Base-by-base conservation (phyloP, 1,140 invertebrate species). In the Venturia canescens region DNA sequence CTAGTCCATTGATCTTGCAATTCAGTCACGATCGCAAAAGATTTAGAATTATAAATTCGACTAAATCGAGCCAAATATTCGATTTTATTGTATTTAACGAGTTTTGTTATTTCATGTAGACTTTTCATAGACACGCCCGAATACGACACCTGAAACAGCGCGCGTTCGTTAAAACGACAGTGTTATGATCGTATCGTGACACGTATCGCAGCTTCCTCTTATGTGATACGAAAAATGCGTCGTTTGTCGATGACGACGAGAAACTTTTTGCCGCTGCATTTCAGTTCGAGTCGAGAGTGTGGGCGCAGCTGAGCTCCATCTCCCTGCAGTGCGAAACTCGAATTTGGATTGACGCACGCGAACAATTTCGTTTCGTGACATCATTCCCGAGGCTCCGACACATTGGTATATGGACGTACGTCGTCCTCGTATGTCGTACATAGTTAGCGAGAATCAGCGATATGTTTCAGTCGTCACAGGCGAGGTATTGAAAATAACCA, bases 311-410 rank as follows among this genome's bases (percentile, higher is more conserved):
- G 53, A 26, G 29, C 50, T 80, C n/a, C n/a, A n/a, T n/a, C 48
- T 71, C 67, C 77, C 34, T 63, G 34, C 34, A 76, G 74, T 15
- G 74, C 44, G 34, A 72, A 80, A 81, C 80, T 70, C 74, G 66
- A 81, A 81, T 81, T 81, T 81, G 72, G 80, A 81, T 81, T 81
- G 80, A 77, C 80, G 80, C 80, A 81, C 74, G 63, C 80, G 31
- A 76, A 66, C 38, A 26, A 81, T 77, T 77, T 81, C 34, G 63
- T 26, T 44, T 23, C 63, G 80, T 81, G 80, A 81, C 80, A 67
- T 81, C 80, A 81, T 81, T 67, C 76, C 44, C 79, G 71, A 66
- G 72, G 70, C 53, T 66, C 69, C 29, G 26, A 74, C 53, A 48
- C 11, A 44, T 38, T 63, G 50, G 57, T 66, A 23, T 18, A 67